Evolutionary conservation across 1,140 invertebrate species (phyloP).

Genomic region (Drosophila jambulina): DNA sequence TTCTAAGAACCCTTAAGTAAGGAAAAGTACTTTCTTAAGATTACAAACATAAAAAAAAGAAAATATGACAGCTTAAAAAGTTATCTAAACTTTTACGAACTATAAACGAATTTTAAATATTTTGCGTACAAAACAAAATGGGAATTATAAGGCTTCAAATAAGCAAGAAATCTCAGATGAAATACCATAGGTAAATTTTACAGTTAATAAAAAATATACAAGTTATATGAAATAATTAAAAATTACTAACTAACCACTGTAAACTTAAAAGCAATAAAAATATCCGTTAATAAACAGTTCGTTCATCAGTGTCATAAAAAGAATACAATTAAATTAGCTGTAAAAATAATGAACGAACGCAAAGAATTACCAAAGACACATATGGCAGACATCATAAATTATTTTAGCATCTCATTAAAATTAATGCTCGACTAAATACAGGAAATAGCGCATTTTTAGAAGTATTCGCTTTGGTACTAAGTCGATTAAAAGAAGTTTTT

Average conservation of each 20-base stretch:
- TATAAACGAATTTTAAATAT: too few relatives aligned
- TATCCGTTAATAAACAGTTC: constrained; percentile 21
- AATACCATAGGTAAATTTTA: background rate
- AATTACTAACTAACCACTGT: background rate
- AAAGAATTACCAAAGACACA: constrained; percentile 11
- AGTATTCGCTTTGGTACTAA: background rate
- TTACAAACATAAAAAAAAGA: background rate
- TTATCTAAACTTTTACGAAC: too few relatives aligned
- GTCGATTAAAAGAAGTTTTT: background rate
- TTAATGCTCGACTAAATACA: background rate
- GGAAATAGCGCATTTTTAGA: constrained; percentile 1
- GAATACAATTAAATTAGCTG: constrained; percentile 16
- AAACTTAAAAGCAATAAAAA: constrained; percentile 1
- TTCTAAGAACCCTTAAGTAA: background rate
- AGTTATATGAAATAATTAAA: background rate
- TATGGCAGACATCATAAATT: constrained; percentile 1
- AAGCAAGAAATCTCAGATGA: too few relatives aligned
- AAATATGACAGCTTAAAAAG: background rate
- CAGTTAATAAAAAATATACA: too few relatives aligned
- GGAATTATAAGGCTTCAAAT: too few relatives aligned
- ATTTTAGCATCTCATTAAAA: constrained; percentile 16
- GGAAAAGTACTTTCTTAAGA: background rate
- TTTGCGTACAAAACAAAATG: too few relatives aligned
- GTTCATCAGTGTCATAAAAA: constrained; percentile 18
- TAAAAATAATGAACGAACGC: constrained; percentile 16